Evolutionary conservation across 2,797 vertebrate genomes (phyloP).

Genomic region (Dicrostonyx torquatus): DNA sequence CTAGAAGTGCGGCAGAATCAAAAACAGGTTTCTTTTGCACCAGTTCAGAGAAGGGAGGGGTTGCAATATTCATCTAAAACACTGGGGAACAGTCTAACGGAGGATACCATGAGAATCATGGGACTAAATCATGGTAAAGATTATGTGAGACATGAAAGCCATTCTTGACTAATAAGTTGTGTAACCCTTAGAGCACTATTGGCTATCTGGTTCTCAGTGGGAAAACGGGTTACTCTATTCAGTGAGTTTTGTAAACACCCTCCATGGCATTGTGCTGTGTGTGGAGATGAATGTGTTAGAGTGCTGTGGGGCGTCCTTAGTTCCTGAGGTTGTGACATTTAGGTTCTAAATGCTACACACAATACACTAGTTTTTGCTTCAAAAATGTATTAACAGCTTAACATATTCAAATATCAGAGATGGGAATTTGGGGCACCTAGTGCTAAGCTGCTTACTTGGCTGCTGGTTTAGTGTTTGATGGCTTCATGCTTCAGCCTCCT

Average conservation of each 20-base stretch:
- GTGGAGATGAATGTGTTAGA: conserved; percentile 8
- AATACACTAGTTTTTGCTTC: neutral
- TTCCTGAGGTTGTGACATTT: conserved; percentile 5
- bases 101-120: neutral
- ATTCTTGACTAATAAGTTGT: neutral
- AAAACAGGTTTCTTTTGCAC: neutral
- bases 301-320: neutral
- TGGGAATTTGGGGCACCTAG: conserved; percentile 3
- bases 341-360: conserved; percentile 14
- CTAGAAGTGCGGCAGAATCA: neutral
- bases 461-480: neutral
- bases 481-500: neutral
- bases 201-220: neutral
- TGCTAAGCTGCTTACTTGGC: conserved; percentile 19
- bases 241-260: neutral
- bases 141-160: neutral
- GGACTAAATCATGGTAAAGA: neutral
- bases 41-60: neutral
- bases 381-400: neutral
- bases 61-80: neutral
- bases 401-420: conserved; percentile 30
- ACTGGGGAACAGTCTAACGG: neutral
- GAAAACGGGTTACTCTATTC: neutral
- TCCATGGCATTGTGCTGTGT: neutral
- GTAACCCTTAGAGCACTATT: neutral